phyloP scores from a whole-genome alignment of 2,113 vertebrate genomes.

The Arizona elegans region DNA sequence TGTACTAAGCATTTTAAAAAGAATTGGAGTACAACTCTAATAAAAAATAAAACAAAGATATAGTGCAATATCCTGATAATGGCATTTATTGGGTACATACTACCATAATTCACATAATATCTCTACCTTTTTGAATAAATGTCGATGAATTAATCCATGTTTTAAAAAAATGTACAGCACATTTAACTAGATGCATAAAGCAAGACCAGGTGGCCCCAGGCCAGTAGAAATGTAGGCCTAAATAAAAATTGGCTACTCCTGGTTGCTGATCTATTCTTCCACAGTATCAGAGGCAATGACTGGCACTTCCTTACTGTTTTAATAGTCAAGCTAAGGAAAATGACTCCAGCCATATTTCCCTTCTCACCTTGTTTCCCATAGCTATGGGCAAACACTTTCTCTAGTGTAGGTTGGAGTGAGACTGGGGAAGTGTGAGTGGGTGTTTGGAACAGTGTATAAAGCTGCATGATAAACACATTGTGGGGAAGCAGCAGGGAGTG shows the following conservation, averaged over 20 bases:
- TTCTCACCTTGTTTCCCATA: neutral
- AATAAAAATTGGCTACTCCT: neutral
- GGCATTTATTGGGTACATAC: neutral
- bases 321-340: neutral
- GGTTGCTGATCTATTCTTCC: neutral
- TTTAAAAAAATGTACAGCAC: neutral
- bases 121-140: neutral
- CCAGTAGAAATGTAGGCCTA: neutral
- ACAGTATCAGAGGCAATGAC: neutral
- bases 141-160: neutral
- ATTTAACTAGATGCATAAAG: neutral
- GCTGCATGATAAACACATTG: neutral
- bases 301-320: neutral
- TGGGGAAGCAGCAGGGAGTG: neutral
- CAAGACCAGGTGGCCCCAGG: neutral
- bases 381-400: neutral
- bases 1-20: neutral
- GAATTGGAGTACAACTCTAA: neutral
- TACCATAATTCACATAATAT: neutral
- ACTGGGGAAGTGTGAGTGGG: neutral
- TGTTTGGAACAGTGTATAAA: neutral
- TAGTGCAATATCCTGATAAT: neutral
- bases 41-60: neutral
- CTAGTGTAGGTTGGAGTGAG: neutral
- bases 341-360: neutral